Conservation (phyloP, 1,140 invertebrate genomes). For the Formica exsecta region DNA sequence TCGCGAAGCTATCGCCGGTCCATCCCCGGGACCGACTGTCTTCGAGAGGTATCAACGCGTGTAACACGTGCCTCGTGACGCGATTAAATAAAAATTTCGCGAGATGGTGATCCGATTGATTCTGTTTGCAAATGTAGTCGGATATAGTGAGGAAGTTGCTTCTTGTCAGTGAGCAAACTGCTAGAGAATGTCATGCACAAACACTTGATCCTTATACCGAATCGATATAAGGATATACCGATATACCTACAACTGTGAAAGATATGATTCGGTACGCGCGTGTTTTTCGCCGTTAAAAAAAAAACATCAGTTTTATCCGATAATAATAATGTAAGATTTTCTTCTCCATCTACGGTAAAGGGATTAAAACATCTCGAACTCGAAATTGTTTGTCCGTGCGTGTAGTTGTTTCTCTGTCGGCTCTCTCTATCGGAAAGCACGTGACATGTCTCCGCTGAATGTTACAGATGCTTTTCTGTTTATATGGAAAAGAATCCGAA, state of each 20-base stretch:
- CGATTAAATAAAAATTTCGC: neutral
- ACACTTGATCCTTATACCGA: neutral
- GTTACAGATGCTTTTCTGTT: constrained; percentile 2
- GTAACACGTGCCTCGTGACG: constrained; percentile 1
- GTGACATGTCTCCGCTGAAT: constrained; percentile 12
- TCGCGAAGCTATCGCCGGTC: neutral
- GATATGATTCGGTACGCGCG: neutral
- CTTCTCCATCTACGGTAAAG: neutral
- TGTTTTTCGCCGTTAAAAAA: constrained; percentile 10
- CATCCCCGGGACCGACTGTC: neutral
- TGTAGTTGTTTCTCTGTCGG: constrained; percentile 13
- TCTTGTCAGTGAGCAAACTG: neutral
- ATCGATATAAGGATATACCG: neutral
- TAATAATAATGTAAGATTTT: neutral
- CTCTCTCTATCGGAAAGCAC: constrained; percentile 46
- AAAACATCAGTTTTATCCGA: neutral
- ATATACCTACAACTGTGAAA: neutral
- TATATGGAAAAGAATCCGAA: constrained; percentile 11
- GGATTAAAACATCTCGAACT: constrained; percentile 5
- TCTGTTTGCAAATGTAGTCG: neutral
- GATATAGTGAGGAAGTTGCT: constrained; percentile 23
- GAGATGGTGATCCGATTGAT: neutral
- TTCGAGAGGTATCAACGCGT: neutral
- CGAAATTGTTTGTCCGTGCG: constrained; percentile 30
- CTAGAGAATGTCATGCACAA: neutral